Conservation (phyloP, 2,888 invertebrate genomes). For the Notocelia uddmanniana region DNA sequence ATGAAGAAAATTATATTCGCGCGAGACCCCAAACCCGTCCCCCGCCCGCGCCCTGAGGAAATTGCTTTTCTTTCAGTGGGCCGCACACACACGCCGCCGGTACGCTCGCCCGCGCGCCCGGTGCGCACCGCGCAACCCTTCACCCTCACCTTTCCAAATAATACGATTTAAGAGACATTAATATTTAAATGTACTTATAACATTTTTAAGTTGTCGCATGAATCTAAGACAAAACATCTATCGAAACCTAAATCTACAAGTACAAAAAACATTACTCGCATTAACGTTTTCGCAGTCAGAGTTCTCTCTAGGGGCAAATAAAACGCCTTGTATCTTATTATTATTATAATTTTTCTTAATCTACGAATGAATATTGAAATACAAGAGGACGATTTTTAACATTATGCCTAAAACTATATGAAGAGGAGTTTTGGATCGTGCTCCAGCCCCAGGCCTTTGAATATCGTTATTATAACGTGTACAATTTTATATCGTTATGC, state of each 20-base stretch:
- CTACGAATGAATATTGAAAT: too few relatives aligned
- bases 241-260: background rate
- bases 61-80: slow-evolving; percentile 86
- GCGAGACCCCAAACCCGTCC: slow-evolving; percentile 78
- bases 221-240: background rate
- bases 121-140: slow-evolving; percentile 20
- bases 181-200: slow-evolving; percentile 5
- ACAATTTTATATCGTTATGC: too few relatives aligned
- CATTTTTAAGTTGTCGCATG: background rate
- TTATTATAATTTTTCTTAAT: too few relatives aligned
- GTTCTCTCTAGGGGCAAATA: background rate
- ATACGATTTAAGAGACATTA: slow-evolving; percentile 7
- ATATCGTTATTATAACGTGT: too few relatives aligned
- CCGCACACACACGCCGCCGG: slow-evolving; percentile 76
- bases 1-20: slow-evolving; percentile 87
- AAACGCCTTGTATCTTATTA: too few relatives aligned
- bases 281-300: background rate
- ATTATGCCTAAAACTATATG: too few relatives aligned
- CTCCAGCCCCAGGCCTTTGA: too few relatives aligned
- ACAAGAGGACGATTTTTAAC: too few relatives aligned
- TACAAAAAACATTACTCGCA: background rate
- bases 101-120: slow-evolving; percentile 30
- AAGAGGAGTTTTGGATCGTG: too few relatives aligned
- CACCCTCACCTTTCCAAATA: slow-evolving; percentile 19
- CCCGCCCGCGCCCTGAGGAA: slow-evolving; percentile 77